Conservation (phyloP, 2,888 invertebrate genomes). For the Disparrhopalites patrizii region DNA sequence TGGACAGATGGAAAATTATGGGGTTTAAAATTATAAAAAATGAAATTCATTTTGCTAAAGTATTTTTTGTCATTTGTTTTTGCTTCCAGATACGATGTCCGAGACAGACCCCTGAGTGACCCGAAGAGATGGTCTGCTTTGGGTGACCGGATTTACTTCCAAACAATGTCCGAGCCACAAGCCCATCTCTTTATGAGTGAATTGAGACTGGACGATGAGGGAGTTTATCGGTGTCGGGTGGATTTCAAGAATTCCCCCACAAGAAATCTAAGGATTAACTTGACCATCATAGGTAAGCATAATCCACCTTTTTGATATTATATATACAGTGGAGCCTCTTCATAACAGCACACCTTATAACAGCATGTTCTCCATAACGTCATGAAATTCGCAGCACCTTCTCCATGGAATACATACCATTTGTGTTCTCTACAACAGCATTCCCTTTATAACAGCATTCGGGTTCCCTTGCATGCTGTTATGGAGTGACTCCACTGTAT, state of each 20-base stretch:
- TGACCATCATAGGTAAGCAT: constrained; percentile 82
- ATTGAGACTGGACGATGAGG: constrained; percentile 51
- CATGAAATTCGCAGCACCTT: no score
- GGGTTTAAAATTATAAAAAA: constrained; percentile 3
- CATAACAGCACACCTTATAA: no score
- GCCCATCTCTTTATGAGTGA: constrained; percentile 47
- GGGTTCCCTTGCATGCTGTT: no score
- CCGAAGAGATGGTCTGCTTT: constrained; percentile 46
- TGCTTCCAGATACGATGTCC: constrained; percentile 47
- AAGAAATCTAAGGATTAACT: constrained; percentile 76
- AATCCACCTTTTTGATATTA: constrained; percentile 6
- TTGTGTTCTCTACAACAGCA: no score
- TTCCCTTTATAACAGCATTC: no score
- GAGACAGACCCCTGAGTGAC: constrained; percentile 43
- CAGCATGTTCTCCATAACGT: no score
- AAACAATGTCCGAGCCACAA: constrained; percentile 44
- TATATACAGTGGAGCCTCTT: background rate
- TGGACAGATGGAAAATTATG: no score
- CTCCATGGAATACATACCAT: no score
- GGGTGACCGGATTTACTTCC: constrained; percentile 47
- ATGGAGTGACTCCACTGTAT: no score
- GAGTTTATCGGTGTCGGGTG: constrained; percentile 79
- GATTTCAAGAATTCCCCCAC: constrained; percentile 87
- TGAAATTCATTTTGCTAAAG: background rate
- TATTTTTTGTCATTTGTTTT: background rate